Conservation (phyloP, 1,140 invertebrate genomes). For the Homarus americanus region DNA sequence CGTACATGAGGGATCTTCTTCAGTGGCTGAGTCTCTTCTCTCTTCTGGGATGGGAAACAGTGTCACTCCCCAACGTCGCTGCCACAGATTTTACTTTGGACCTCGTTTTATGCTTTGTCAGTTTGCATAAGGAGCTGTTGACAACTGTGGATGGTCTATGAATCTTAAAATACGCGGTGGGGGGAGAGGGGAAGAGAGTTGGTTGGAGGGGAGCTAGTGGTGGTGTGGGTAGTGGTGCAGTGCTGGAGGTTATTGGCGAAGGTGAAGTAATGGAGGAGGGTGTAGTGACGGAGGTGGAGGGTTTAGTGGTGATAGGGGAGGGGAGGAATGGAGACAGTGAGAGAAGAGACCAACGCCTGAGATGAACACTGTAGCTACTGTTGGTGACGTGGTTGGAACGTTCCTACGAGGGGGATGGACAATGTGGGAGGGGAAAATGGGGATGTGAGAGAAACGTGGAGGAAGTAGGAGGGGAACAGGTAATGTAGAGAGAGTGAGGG, state of each 20-base stretch:
- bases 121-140: conserved; percentile 29
- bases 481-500: too few relatives aligned
- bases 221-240: not conserved
- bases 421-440: too few relatives aligned
- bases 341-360: too few relatives aligned
- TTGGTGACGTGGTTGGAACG: too few relatives aligned
- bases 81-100: conserved; percentile 8
- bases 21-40: too few relatives aligned
- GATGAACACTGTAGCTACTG: too few relatives aligned
- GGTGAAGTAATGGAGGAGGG: not conserved
- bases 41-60: not conserved
- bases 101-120: conserved; percentile 27
- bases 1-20: too few relatives aligned
- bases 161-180: conserved; percentile 9
- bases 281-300: not conserved
- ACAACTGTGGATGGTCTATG: conserved; percentile 15
- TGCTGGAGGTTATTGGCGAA: not conserved
- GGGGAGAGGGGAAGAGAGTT: not conserved
- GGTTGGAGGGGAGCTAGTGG: not conserved
- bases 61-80: not conserved
- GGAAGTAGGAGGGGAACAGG: too few relatives aligned
- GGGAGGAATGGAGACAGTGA: too few relatives aligned
- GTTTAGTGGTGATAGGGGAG: too few relatives aligned
- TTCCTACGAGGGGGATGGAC: too few relatives aligned
- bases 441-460: too few relatives aligned